Evolutionary conservation across 2,797 vertebrate species (phyloP).

Genomic region (Esox masquinongy): DNA sequence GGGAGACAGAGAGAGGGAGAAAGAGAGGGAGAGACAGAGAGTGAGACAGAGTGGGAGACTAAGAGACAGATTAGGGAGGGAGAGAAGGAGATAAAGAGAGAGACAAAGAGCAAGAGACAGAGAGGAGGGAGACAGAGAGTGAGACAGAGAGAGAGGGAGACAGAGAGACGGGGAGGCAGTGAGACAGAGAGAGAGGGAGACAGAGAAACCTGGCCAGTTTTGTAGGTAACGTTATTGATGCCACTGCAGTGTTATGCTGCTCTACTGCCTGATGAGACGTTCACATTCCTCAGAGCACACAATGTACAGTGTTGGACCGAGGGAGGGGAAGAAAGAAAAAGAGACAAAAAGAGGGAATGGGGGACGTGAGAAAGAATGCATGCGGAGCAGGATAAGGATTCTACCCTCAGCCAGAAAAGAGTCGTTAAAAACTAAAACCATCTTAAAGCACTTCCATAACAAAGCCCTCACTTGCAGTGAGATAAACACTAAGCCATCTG

Average conservation of each 20-base stretch:
- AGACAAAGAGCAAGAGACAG: neutral
- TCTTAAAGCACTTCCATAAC: too few species aligned
- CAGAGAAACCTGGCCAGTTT: neutral
- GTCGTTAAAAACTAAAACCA: too few species aligned
- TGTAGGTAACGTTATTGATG: neutral
- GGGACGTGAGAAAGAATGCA: neutral
- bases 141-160: neutral
- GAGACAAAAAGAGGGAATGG: neutral
- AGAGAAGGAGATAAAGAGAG: neutral
- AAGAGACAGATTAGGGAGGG: neutral
- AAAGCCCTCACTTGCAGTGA: too few species aligned
- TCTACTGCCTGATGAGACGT: neutral
- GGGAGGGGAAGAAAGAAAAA: neutral
- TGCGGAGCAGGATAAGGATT: too few species aligned
- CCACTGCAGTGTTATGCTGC: neutral
- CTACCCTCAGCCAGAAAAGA: too few species aligned
- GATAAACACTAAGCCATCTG: too few species aligned
- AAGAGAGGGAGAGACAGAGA: neutral
- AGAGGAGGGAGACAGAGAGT: neutral
- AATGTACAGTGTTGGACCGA: neutral
- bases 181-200: neutral
- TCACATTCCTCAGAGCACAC: neutral
- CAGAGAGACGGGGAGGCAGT: neutral
- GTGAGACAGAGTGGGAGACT: neutral
- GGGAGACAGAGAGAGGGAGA: neutral